Conservation (phyloP, 64 coral and sea anemone genomes). For the Actinia equina region DNA sequence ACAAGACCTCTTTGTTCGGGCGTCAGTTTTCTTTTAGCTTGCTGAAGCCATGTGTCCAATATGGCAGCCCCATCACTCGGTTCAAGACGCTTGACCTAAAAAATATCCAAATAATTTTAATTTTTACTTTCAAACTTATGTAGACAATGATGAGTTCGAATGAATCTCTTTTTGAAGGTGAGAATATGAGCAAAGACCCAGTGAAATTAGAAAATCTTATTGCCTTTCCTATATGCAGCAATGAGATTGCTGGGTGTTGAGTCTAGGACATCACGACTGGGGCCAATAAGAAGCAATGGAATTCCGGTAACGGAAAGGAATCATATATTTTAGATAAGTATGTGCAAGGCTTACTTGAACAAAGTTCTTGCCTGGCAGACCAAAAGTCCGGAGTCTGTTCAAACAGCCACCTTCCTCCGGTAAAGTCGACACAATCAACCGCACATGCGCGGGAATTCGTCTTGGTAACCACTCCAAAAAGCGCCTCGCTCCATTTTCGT, state of each 20-base stretch:
- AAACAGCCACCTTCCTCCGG: slow-evolving; percentile 46
- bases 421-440: slow-evolving; percentile 48
- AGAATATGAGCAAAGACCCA: too few relatives aligned
- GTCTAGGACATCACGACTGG: too few relatives aligned
- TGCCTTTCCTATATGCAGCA: too few relatives aligned
- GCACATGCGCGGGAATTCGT: slow-evolving; percentile 30
- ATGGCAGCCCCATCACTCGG: slow-evolving; percentile 42
- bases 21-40: slow-evolving; percentile 28
- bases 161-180: too few relatives aligned
- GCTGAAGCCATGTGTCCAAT: slow-evolving; percentile 36
- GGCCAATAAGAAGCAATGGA: too few relatives aligned
- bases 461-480: slow-evolving; percentile 62
- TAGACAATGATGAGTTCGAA: too few relatives aligned
- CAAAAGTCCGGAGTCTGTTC: slow-evolving; percentile 36
- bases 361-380: slow-evolving; percentile 24
- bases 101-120: not conserved
- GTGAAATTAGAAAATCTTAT: too few relatives aligned
- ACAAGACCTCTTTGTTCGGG: slow-evolving; percentile 18
- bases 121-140: too few relatives aligned
- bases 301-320: not conserved
- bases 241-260: too few relatives aligned
- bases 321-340: not conserved
- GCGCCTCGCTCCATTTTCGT: slow-evolving; percentile 41
- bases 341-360: slow-evolving; percentile 16
- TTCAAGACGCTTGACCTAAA: slow-evolving; percentile 17